Percentiles rank a stretch among this genome's conserved stretches.
These are phyloP conservation scores for Mylabris sibirica DNA, from an alignment of 2,888 invertebrate species.

Conservation along the genomic window DNA sequence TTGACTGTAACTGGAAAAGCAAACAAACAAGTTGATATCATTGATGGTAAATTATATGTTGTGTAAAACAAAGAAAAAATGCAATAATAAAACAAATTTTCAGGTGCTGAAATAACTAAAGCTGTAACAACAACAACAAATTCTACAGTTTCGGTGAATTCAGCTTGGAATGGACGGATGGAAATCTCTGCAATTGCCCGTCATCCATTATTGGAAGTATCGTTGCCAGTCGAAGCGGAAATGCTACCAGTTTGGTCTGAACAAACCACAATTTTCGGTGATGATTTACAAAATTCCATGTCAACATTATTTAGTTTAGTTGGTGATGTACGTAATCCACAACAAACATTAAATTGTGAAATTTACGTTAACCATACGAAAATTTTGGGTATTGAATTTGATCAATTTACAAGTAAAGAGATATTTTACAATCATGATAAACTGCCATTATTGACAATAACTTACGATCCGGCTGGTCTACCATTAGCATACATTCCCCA, in stretches of 20 bases:
- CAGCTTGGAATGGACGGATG: conserved; percentile 78
- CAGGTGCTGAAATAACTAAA: conserved; percentile 74
- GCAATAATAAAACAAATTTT: no score
- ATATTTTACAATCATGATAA: conserved; percentile 88
- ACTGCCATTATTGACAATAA: conserved; percentile 82
- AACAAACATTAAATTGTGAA: conserved; percentile 83
- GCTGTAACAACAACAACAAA: conserved; percentile 80
- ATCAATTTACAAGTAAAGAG: conserved; percentile 88
- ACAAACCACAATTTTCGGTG: conserved; percentile 80
- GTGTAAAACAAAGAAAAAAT: background rate
- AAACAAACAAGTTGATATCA: conserved; percentile 64
- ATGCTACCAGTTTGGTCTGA: conserved; percentile 91
- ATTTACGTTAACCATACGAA: conserved; percentile 87
- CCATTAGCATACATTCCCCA: conserved; percentile 86
- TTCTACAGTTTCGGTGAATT: conserved; percentile 77
- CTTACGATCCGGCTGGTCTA: conserved; percentile 88
- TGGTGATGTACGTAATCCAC: conserved; percentile 84
- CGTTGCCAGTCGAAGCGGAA: conserved; percentile 86
- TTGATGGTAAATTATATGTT: conserved; percentile 60
- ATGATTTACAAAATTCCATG: conserved; percentile 72
- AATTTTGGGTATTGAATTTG: conserved; percentile 90
- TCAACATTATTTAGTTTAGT: conserved; percentile 82
- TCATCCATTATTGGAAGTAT: conserved; percentile 83
- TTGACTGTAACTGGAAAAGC: conserved; percentile 59
- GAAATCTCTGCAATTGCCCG: conserved; percentile 81